phyloP scores from a whole-genome alignment of 2,113 vertebrate species.

The Bubalus kerabau region DNA sequence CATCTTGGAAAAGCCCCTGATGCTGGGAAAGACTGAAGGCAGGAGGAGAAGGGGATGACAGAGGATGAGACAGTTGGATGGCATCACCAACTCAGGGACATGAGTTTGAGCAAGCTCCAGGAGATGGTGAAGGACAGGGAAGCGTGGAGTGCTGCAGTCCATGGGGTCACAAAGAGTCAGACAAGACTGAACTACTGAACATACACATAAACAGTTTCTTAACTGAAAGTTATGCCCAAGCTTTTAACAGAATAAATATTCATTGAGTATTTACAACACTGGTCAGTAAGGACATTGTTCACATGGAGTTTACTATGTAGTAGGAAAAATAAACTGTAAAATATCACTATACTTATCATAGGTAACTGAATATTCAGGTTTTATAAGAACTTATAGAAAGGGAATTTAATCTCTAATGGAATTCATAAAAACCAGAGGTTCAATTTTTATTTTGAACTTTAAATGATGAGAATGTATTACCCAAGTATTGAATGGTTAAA shows the following conservation, averaged over 20 bases:
- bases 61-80: not conserved
- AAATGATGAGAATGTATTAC: not conserved
- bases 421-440: not conserved
- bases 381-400: not conserved
- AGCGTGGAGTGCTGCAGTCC: not conserved
- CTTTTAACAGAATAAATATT: not conserved
- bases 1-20: not conserved
- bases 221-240: not conserved
- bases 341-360: not conserved
- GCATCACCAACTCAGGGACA: not conserved
- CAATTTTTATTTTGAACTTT: not conserved
- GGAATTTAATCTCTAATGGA: not conserved
- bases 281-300: not conserved
- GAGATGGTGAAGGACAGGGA: not conserved
- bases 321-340: not conserved
- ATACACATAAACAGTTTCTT: not conserved
- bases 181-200: not conserved
- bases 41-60: not conserved
- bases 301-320: not conserved
- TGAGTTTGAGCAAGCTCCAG: not conserved
- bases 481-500: not conserved
- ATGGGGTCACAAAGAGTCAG: not conserved
- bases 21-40: not conserved
- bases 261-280: not conserved
- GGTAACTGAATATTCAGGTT: not conserved